phyloP scores from a whole-genome alignment of 2,113 vertebrate species.

The Salminus brasiliensis region DNA sequence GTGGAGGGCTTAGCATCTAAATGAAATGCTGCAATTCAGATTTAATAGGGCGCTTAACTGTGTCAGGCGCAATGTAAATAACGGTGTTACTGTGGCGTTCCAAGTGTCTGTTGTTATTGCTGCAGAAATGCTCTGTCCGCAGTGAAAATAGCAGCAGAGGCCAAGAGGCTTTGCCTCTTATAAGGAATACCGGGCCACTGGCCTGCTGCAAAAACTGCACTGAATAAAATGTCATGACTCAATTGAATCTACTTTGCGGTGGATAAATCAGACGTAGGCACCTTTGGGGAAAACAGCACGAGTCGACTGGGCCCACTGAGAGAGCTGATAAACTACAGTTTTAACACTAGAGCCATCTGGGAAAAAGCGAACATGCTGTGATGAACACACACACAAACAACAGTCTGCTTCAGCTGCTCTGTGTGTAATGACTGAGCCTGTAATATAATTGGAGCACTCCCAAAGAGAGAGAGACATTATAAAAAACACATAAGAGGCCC shows the following conservation, averaged over 20 bases:
- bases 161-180: background rate
- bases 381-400: background rate
- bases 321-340: slow-evolving; percentile 31
- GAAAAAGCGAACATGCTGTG: background rate
- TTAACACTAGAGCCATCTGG: slow-evolving; percentile 17
- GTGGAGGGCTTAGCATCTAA: background rate
- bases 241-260: slow-evolving; percentile 55
- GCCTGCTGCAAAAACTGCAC: slow-evolving; percentile 47
- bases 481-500: slow-evolving; percentile 64
- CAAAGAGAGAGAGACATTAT: slow-evolving; percentile 43
- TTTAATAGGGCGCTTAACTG: slow-evolving; percentile 4
- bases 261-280: slow-evolving; percentile 52
- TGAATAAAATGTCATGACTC: slow-evolving; percentile 58
- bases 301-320: background rate
- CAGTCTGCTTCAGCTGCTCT: background rate
- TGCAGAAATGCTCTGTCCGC: background rate
- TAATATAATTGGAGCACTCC: slow-evolving; percentile 32
- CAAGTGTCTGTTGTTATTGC: background rate
- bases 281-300: slow-evolving; percentile 52
- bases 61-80: background rate
- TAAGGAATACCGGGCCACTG: slow-evolving; percentile 16
- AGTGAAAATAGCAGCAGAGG: background rate
- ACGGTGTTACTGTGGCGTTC: background rate
- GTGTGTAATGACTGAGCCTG: background rate
- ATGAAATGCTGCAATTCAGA: background rate